These are phyloP conservation scores for Lophotriccus pileatus DNA, from an alignment of 2,797 vertebrate species.

Conservation along the genomic window DNA sequence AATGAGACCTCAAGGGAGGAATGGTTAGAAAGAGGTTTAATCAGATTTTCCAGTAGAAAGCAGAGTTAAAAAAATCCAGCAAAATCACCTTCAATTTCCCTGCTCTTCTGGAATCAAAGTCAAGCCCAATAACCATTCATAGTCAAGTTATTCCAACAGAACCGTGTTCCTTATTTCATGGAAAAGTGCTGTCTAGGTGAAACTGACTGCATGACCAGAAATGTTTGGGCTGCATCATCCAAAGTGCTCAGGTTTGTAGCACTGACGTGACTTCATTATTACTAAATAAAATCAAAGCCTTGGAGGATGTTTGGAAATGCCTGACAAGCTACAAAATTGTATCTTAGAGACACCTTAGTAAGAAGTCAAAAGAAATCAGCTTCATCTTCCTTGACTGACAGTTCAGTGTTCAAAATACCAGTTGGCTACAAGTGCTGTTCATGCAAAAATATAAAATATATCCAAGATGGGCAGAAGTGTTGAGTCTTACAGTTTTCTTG, in stretches of 20 bases:
- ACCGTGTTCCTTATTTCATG: neutral
- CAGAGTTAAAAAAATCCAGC: neutral
- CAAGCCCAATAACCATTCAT: neutral
- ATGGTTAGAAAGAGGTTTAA: slow-evolving; percentile 57
- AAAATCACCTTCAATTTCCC: slow-evolving; percentile 16
- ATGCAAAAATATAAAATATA: neutral
- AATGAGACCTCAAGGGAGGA: slow-evolving; percentile 78
- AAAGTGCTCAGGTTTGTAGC: neutral
- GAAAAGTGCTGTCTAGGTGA: neutral
- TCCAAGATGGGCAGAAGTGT: neutral
- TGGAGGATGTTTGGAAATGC: slow-evolving; percentile 17
- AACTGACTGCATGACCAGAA: neutral
- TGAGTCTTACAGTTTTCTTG: neutral
- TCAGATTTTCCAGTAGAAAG: slow-evolving; percentile 41
- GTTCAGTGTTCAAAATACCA: neutral
- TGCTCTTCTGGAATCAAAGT: slow-evolving; percentile 24
- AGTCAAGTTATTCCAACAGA: neutral
- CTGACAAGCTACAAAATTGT: slow-evolving; percentile 27
- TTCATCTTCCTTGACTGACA: neutral
- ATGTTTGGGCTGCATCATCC: neutral
- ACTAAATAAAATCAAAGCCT: slow-evolving; percentile 52
- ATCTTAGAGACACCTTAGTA: neutral
- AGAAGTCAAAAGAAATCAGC: slow-evolving; percentile 47
- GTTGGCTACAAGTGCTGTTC: neutral
- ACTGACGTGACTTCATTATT: slow-evolving; percentile 43